Evolutionary conservation across 1,140 invertebrate species (phyloP), one percentile per base, ranked within the genome.

Genomic region (Oedothorax gibbosus): DNA sequence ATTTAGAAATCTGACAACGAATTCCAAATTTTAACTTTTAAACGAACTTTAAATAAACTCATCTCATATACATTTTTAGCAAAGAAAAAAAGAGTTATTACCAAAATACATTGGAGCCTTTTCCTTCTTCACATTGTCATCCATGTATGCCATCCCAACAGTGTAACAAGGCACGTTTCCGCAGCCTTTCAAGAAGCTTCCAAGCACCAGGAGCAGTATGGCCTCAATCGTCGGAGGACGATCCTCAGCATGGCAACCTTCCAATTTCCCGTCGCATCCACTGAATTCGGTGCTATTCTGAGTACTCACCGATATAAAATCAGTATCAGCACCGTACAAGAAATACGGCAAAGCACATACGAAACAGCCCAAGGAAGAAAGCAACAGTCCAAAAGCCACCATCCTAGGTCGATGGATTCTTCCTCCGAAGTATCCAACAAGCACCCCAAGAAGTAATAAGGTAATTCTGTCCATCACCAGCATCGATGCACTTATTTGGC

Each of bases 401-500:
- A 93, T 93, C 77, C 93, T 89, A n/a, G 94, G 94, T 85, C 93
- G 90, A 89, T 95, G 94, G 50, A 93, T 92, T 56, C n/a, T n/a
- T n/a, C 91, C 91, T 54, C 93, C 93, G 88, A 94, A 94, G 88
- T 94, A 94, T 84, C 92, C 93, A 60, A 94, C 88, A 49, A 93
- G n/a, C 0, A 72, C 35, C 0, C 85, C 72, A 14, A 80, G n/a
- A 35, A 85, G 51, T 8, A 85, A 21, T 18, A 75, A 77, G 9
- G 71, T 73, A 14, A 88, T 71, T 80, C 88, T 87, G 51, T 88
- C 88, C 0, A 85, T 80, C 64, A 88, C 88, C 75, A 88, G 66
- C 5, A 88, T 87, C n/a, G 84, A 88, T 93, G 94, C 94, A 77
- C 94, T 94, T 54, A 93, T 94, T 89, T 93, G 93, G 14, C 93